Evolutionary conservation across 2,888 invertebrate species (phyloP), one percentile per base, ranked within the genome.

Genomic region (Macropis europaea): DNA sequence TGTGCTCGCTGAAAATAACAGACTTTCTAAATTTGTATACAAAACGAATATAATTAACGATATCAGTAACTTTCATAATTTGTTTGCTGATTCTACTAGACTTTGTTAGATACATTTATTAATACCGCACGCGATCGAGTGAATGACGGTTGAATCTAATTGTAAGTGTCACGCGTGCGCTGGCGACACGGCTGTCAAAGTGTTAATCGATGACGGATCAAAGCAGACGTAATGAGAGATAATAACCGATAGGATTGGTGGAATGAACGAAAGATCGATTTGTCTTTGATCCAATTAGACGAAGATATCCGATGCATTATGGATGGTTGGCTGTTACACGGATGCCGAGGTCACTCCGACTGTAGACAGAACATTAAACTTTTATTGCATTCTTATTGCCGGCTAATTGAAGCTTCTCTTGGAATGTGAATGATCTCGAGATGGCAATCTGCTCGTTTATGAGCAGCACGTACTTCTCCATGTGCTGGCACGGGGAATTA

Each of bases 241-340:
- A 22, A 11, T 7, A 30, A 6, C 15, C 19, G 22, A 50, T 30
- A 22, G 19, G 70, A 77, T 73, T 60, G 61, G 66, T 68, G 70
- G 70, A 67, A 76, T 64, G 59, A 57, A 66, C 57, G 48, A 59
- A 70, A 70, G 50, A 67, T 77, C 50, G 69, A 63, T 53, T 66
- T 71, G 76, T 82, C 77, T 66, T 64, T 78, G 74, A 80, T 83
- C 84, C 85, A 85, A 86, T 86, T 86, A 86, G 84, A 74, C 75
- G 69, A 57, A 68, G 74, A 75, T 75, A 72, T 76, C 62, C 77
- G 74, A 83, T 86, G 85, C 82, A 85, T 86, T 84, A 84, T 85
- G 82, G 82, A 84, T 86, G 81, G 40, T 69, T 69, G 54, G 67
- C 69, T 62, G 77, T 70, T 69, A 52, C 60, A n/a, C 52, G 28